Base-by-base conservation (phyloP, 2,888 invertebrate species). In the Sinopyrophorus schimmeli region DNA sequence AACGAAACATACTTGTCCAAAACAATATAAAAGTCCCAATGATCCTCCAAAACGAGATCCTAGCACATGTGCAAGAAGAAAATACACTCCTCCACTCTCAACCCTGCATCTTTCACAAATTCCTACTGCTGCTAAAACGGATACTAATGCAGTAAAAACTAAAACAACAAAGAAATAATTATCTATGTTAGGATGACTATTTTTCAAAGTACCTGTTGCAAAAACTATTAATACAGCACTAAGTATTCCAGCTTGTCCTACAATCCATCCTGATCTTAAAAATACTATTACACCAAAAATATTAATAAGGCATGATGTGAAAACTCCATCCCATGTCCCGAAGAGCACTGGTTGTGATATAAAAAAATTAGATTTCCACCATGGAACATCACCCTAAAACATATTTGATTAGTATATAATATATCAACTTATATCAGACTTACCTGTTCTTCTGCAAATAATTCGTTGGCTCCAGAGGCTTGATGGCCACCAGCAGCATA, bases 211-310 rank as follows among this genome's bases (percentile, higher is more conserved):
- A 87, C 87, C 87, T 74, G 91, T 89, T 67, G 86, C 86, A 64
- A 91, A 76, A 53, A 92, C 86, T 62, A 92, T 89, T 57, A 89
- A 73, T 52, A 89, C 80, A 47, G 88, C 90, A 79, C 87, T 83
- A 37, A 89, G 76, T 60, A 90, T 80, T 47, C 92, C 92, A 54
- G 91, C 91, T 74, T 92, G 87, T 24, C 89, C 95, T 38, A 98
- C 96, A 68, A 98, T 92, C 97, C 97, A 98, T 55, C 97, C 97
- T 53, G 95, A 92, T 63, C 97, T 80, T 49, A 98, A 78, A 74
- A 98, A 97, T 51, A 97, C 94, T 72, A 97, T 95, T 1, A 97
- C 96, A 66, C 97, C 96, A 77, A 98, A 94, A 47, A 97, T 92
- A 74, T 97, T 97, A 68, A 97, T 94, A 65, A 98, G 84, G 70